These are phyloP conservation scores for Sisor rabdophorus DNA, from an alignment of 2,113 vertebrate species.

Conservation along the genomic window DNA sequence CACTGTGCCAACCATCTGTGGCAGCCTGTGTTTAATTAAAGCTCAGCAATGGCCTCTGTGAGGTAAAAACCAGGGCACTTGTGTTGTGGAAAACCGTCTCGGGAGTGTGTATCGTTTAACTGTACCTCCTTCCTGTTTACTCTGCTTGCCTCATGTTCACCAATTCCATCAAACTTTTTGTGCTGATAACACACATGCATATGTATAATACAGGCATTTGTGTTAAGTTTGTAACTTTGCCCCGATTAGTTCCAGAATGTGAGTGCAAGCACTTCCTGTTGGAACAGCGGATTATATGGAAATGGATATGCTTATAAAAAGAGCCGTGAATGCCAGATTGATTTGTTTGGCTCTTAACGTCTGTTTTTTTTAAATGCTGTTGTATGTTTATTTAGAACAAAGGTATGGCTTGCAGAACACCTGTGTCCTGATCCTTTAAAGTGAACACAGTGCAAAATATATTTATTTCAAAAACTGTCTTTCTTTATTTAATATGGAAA, in stretches of 20 bases:
- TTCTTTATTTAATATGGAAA: background rate
- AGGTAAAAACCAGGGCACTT: constrained; percentile 37
- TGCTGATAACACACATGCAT: background rate
- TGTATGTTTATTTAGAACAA: background rate
- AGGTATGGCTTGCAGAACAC: background rate
- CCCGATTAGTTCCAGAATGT: background rate
- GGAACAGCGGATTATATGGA: background rate
- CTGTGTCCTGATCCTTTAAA: background rate
- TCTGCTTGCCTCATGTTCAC: background rate
- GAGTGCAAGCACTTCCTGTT: background rate
- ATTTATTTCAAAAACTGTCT: background rate
- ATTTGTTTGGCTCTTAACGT: background rate
- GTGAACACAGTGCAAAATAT: background rate
- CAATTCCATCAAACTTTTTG: background rate
- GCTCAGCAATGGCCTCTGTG: background rate
- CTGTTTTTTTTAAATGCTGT: background rate
- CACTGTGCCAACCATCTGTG: constrained; percentile 18
- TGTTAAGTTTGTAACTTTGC: background rate
- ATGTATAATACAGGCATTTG: background rate
- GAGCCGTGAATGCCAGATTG: background rate
- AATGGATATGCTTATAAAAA: background rate
- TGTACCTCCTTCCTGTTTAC: constrained; percentile 3
- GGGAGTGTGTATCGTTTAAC: constrained; percentile 11
- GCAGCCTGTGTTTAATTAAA: constrained; percentile 31
- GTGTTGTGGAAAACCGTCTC: constrained; percentile 23